A percentile compares a stretch with the other conserved stretches of the same genome.
phyloP scores from a whole-genome alignment of 2,888 invertebrate species.

The Coleophora flavipennella region DNA sequence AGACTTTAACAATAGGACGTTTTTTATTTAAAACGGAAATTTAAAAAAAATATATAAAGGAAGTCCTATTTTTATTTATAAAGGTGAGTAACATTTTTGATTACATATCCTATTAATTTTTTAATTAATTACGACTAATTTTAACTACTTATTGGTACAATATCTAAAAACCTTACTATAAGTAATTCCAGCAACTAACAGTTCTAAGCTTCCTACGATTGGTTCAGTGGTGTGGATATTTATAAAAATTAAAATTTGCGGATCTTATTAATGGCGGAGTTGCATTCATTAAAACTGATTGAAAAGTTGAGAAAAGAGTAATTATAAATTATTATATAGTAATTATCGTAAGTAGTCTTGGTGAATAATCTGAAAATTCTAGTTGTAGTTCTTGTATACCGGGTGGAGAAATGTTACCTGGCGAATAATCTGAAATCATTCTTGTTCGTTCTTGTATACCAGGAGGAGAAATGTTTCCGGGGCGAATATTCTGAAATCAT shows the following conservation, averaged over 20 bases:
- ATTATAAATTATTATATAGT: too few species aligned
- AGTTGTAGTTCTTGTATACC: too few species aligned
- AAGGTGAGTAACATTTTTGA: neutral
- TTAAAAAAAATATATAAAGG: neutral
- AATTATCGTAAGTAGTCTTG: too few species aligned
- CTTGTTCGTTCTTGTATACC: too few species aligned
- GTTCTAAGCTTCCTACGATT: slow-evolving; percentile 43
- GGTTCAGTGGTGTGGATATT: slow-evolving; percentile 33
- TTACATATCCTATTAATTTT: neutral
- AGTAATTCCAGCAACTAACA: slow-evolving; percentile 21
- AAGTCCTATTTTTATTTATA: neutral
- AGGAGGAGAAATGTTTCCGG: too few species aligned
- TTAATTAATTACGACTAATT: neutral
- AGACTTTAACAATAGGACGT: too few species aligned
- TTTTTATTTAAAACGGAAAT: too few species aligned
- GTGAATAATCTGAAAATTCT: too few species aligned
- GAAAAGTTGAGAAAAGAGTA: too few species aligned
- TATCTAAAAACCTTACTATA: neutral
- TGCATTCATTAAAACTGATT: slow-evolving; percentile 16
- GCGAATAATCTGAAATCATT: too few species aligned
- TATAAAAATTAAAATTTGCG: neutral
- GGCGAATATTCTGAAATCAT: too few species aligned
- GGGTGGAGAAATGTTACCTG: too few species aligned
- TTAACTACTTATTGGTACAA: neutral
- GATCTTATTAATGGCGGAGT: slow-evolving; percentile 24